Conservation (phyloP, 2,797 vertebrate genomes). For the Octomys mimax region DNA sequence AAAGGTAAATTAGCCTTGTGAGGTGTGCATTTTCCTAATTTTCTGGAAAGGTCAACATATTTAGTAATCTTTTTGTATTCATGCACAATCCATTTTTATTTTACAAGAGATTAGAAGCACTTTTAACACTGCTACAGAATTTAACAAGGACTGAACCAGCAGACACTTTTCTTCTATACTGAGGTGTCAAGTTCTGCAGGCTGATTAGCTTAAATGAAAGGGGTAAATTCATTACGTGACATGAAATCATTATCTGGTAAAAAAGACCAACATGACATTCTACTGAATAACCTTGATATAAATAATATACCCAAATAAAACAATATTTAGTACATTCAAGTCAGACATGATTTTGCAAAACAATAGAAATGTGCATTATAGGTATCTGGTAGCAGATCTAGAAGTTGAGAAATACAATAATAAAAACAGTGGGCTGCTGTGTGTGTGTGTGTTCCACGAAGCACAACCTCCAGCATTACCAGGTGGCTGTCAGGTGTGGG, state of each 20-base stretch:
- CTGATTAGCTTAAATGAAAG: conserved; percentile 78
- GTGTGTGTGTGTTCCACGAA: neutral
- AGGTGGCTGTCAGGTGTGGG: neutral
- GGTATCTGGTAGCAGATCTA: conserved; percentile 36
- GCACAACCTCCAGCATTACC: neutral
- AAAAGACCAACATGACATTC: conserved; percentile 73
- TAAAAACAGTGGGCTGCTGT: neutral
- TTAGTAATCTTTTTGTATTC: conserved; percentile 79
- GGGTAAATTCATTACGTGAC: conserved; percentile 79
- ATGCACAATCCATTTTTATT: conserved; percentile 86
- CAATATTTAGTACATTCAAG: conserved; percentile 60
- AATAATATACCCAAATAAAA: conserved; percentile 56
- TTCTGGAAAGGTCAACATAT: conserved; percentile 88
- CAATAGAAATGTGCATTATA: conserved; percentile 25
- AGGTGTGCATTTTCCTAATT: conserved; percentile 87
- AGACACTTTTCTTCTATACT: conserved; percentile 82
- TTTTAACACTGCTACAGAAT: conserved; percentile 82
- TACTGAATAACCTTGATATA: conserved; percentile 78
- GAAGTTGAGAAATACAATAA: conserved; percentile 44
- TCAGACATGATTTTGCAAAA: conserved; percentile 49
- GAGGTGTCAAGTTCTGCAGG: conserved; percentile 72
- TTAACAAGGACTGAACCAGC: conserved; percentile 68
- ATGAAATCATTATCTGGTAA: conserved; percentile 79
- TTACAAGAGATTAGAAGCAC: conserved; percentile 80
- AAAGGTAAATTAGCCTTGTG: conserved; percentile 92